Evolutionary conservation across 2,888 invertebrate genomes (phyloP), one percentile per base, ranked within the genome.

Genomic region (Cephus nigrinus): DNA sequence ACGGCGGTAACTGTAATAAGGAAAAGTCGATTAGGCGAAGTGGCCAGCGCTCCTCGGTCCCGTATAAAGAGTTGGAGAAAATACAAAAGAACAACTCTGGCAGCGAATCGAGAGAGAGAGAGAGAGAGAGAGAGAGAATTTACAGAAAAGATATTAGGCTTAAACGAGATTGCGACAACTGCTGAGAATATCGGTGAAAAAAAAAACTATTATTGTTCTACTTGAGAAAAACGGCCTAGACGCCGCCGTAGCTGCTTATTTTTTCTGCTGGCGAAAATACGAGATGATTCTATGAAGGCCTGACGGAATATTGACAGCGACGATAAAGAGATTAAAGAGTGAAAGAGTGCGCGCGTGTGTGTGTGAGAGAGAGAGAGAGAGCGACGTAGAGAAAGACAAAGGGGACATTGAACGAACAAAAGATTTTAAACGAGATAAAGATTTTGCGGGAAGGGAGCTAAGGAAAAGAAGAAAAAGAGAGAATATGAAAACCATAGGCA

Each of bases 401-500:
- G 9, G 15, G 69, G 32, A 32, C 31, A 31, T 30, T 32, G 69
- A 69, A 69, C 30, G 30, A n/a, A 32, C 11, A 75, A 75, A 31
- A 76, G 30, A 40, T 40, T 40, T 40, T 40, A 0, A 40, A 40
- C 15, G 40, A 40, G 15, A 40, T 40, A 40, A 40, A 40, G 40
- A 40, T 40, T 40, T 40, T 15, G 40, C 40, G 31, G 40, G 68
- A 31, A 33, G 11, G 35, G 69, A 71, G 68, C 76, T 75, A 79
- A 81, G 36, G 76, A 76, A 79, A 77, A 78, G 35, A 74, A 79
- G 75, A 78, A 78, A 80, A 74, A 40, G 15, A 40, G 40, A 81
- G 74, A 75, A 81, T 40, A 40, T 30, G 69, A 31, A 69, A 23
- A 40, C 68, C 78, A 84, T 83, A 80, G 85, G 87, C 87, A 85